Base-by-base conservation (phyloP, 2,797 vertebrate species). In the Zalophus californianus region DNA sequence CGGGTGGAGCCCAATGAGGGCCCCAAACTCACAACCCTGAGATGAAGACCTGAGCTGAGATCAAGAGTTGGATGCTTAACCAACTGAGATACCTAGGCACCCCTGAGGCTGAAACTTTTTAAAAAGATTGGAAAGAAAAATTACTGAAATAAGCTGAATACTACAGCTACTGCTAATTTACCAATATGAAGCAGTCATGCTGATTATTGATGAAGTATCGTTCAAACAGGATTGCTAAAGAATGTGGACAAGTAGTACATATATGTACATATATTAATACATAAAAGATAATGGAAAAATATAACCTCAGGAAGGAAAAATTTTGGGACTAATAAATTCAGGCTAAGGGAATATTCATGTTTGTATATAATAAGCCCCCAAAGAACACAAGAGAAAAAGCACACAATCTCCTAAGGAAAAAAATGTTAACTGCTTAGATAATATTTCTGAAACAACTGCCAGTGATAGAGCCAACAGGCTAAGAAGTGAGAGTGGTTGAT, bases 281-380 rank as follows among this genome's bases (percentile, higher is more conserved):
- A 18, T 60, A 60, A 58, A 90, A 73, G 21, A 79, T 83, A 90
- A 92, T 68, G 44, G 50, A 60, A 83, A 86, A 93, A 86, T 38
- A 91, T 60, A 92, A 93, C 7, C 14, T 73, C 23, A 78, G 35
- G 16, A 32, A 93, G 13, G 87, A 64, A 88, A 96, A 84, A 35
- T 18, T 82, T 73, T 73, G 62, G 38, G 85, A 85, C 12, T 79
- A 89, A 86, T 78, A 93, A 93, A 87, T 92, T 94, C 50, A 86
- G 32, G 9, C 60, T 91, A 68, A 29, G 96, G 50, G 18, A 86
- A 80, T 89, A n/a, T 56, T 60, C n/a, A 25, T 90, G n/a, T 64
- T 94, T 93, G 20, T 3, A 20, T 97, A 2, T 84, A 93, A 66
- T 60, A 91, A 93, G 10, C 4, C 25, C 54, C 20, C 44, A 93